Evolutionary conservation across 2,888 invertebrate genomes (phyloP).

Genomic region (Andrena chrysosceles): DNA sequence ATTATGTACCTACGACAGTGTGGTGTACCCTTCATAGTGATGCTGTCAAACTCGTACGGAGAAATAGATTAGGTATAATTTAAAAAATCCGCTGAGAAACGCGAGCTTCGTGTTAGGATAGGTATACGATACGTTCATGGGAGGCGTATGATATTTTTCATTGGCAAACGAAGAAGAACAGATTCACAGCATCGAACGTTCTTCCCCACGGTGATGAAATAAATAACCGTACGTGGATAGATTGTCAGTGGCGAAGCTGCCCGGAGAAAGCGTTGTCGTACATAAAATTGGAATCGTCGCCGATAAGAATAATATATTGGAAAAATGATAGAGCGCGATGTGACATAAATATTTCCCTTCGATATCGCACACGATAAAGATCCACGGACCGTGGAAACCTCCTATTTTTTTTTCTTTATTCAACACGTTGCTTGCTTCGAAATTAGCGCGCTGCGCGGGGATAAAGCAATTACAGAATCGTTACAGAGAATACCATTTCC

Average conservation of each 20-base stretch:
- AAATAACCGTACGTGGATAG: neutral
- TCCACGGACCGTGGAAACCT: neutral
- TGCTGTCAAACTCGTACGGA: too few species aligned
- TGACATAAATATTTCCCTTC: neutral
- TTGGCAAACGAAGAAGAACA: neutral
- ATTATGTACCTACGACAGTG: too few species aligned
- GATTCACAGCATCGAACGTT: conserved; percentile 16
- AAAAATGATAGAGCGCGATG: conserved; percentile 1
- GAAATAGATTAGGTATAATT: neutral
- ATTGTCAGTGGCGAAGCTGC: conserved; percentile 2
- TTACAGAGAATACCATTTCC: neutral
- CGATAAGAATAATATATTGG: conserved; percentile 10
- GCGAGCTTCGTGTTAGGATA: neutral
- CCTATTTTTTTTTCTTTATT: neutral
- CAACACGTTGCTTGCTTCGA: neutral
- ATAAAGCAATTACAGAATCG: neutral
- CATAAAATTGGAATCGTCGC: conserved; percentile 17
- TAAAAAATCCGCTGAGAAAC: neutral
- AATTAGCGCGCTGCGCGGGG: neutral
- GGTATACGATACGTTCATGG: neutral
- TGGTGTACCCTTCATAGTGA: neutral
- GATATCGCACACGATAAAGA: neutral
- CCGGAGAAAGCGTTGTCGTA: neutral
- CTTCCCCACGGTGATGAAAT: conserved; percentile 8
- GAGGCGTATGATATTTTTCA: conserved; percentile 11